Base-by-base conservation (phyloP, 2,113 vertebrate genomes). In the Acrocephalus arundinaceus region DNA sequence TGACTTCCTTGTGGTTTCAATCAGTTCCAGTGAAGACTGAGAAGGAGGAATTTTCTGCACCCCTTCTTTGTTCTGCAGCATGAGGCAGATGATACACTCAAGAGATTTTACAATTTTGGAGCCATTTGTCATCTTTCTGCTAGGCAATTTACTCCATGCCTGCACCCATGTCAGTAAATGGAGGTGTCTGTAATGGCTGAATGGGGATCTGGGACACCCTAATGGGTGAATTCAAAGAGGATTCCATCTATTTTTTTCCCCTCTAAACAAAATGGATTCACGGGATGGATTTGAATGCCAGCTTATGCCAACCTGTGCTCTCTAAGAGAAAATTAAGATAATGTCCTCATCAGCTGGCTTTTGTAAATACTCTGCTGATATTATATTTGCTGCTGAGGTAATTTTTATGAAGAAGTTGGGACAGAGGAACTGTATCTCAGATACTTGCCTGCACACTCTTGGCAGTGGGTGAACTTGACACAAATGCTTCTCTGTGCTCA, bases 121-220 rank as follows among this genome's bases (percentile, higher is more conserved):
- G n/a, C 37, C 21, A 21, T 75, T 70, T 90, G 31, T 16, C 61
- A 48, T 24, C 51, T 55, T 94, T 45, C 39, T 70, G 33, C 39
- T 30, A 11, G 33, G 39, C 35, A 52, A 17, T 65, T 73, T 73
- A 27, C 37, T 49, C 28, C 0, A 0, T 49, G 27, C 28, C 41
- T 57, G n/a, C 22, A 18, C 15, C 17, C 3, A 0, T 31, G 41
- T 27, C 30, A 52, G n/a, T 48, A 45, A 67, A 27, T 3, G n/a
- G 30, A 51, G 43, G 7, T 39, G 31, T 41, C 27, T 58, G 33
- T 27, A 28, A 24, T 28, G n/a, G 11, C 37, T 74, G 33, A 27
- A 27, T 25, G 45, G 5, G 20, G 18, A 67, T 35, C 30, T 72
- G 49, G 22, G 24, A 23, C 45, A 62, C 18, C 13, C 41, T 33